Conservation (phyloP, 1,140 invertebrate species). For the Fopius arisanus region DNA sequence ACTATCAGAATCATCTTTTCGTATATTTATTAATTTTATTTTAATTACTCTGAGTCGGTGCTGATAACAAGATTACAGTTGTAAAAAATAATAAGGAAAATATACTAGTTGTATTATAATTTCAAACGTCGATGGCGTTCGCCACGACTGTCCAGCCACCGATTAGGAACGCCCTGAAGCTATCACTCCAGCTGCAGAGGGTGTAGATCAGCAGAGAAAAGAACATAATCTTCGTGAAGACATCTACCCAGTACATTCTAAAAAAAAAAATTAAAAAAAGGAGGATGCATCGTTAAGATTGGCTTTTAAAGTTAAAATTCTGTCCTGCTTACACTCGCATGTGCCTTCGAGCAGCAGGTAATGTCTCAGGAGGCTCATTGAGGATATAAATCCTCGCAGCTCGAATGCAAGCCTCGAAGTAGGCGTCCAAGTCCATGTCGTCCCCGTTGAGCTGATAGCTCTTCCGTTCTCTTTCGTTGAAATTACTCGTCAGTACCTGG, state of each 20-base stretch:
- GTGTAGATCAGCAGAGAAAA: constrained; percentile 58
- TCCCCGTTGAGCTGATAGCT: constrained; percentile 77
- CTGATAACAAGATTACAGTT: constrained; percentile 6
- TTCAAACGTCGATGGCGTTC: constrained; percentile 27
- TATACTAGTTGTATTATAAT: background rate
- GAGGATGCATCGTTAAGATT: too few species aligned
- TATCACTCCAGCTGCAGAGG: constrained; percentile 52
- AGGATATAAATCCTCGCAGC: constrained; percentile 80
- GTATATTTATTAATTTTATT: constrained; percentile 46
- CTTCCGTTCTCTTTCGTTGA: constrained; percentile 72
- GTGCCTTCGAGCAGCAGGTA: constrained; percentile 81
- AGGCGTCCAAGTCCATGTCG: constrained; percentile 74
- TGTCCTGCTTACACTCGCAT: constrained; percentile 74
- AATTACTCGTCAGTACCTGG: constrained; percentile 61
- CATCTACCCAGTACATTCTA: constrained; percentile 72
- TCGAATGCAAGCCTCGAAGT: constrained; percentile 78
- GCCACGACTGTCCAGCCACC: constrained; percentile 37
- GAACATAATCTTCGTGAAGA: constrained; percentile 62
- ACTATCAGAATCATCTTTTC: too few species aligned
- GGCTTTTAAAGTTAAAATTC: constrained; percentile 24
- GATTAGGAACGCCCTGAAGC: constrained; percentile 47
- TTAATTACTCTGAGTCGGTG: constrained; percentile 38
- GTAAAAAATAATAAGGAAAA: background rate
- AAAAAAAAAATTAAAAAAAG: constrained; percentile 42
- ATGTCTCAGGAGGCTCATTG: constrained; percentile 82